These are phyloP conservation scores for Ctenosaura bakeri DNA, from an alignment of 2,797 vertebrate genomes.

Conservation along the genomic window DNA sequence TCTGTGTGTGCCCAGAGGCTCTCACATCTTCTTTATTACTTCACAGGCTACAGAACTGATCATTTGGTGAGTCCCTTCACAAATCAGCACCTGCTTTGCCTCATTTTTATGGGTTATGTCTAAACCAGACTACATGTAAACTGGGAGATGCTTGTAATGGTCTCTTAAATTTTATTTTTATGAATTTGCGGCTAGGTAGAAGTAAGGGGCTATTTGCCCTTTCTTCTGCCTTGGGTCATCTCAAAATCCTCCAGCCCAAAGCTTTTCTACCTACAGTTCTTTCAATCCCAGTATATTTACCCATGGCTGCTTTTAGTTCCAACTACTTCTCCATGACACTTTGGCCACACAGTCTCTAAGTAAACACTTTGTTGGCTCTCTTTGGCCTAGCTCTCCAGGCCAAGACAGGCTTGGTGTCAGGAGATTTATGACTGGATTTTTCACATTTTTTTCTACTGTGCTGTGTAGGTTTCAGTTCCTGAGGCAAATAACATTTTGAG, in stretches of 20 bases:
- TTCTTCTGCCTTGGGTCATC: not conserved
- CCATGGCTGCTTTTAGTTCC: not conserved
- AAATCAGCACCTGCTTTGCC: not conserved
- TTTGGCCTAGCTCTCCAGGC: not conserved
- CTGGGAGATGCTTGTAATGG: not conserved
- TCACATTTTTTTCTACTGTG: no score
- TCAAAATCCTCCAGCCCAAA: not conserved
- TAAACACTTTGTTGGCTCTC: not conserved
- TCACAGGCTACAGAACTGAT: not conserved
- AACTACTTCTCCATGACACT: not conserved
- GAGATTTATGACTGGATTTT: not conserved
- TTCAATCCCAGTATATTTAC: not conserved
- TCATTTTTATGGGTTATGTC: not conserved
- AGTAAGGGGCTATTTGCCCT: no score
- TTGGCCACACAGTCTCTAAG: no score
- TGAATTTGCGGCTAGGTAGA: not conserved
- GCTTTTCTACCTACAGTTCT: not conserved
- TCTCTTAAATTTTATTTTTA: not conserved
- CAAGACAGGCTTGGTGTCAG: not conserved
- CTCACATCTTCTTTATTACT: slow-evolving; percentile 1
- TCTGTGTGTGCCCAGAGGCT: not conserved
- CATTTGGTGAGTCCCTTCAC: not conserved
- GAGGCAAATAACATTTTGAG: not conserved
- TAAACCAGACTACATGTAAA: not conserved
- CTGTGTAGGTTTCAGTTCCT: not conserved